These are phyloP conservation scores for Scaptomyza flava DNA, from an alignment of 2,888 invertebrate species.

Conservation along the genomic window DNA sequence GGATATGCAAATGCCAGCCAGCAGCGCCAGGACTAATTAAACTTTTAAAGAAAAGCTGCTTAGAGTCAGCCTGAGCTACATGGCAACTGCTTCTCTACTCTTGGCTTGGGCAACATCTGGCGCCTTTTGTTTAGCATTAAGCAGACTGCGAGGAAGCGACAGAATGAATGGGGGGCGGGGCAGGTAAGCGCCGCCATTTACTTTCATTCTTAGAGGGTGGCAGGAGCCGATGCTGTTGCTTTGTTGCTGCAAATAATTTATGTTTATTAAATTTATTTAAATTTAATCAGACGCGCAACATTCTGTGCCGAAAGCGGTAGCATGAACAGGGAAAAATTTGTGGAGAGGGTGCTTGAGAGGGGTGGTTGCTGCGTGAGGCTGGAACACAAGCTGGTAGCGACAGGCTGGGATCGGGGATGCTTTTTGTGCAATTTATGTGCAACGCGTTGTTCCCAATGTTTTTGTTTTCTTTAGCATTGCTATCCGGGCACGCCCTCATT, in stretches of 20 bases:
- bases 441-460: slow-evolving; percentile 74
- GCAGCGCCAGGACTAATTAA: slow-evolving; percentile 71
- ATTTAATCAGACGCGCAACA: slow-evolving; percentile 81
- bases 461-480: slow-evolving; percentile 43
- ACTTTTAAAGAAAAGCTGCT: slow-evolving; percentile 73
- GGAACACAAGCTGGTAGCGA: slow-evolving; percentile 32
- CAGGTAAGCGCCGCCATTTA: slow-evolving; percentile 70
- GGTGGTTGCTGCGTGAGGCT: slow-evolving; percentile 31
- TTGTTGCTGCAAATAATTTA: slow-evolving; percentile 80
- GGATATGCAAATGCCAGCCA: slow-evolving; percentile 71
- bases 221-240: slow-evolving; percentile 23
- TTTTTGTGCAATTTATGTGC: slow-evolving; percentile 75
- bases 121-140: slow-evolving; percentile 72
- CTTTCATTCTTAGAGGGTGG: slow-evolving; percentile 53
- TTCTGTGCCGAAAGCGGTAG: slow-evolving; percentile 31
- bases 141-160: slow-evolving; percentile 26
- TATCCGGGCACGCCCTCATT: slow-evolving; percentile 53
- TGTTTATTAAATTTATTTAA: slow-evolving; percentile 85
- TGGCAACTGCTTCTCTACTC: neutral
- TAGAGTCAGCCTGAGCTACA: slow-evolving; percentile 34
- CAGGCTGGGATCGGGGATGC: slow-evolving; percentile 50
- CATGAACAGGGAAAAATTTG: slow-evolving; percentile 12
- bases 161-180: slow-evolving; percentile 32
- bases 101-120: slow-evolving; percentile 69
- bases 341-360: slow-evolving; percentile 20